These are phyloP conservation scores for Parazoanthus swiftii DNA, from an alignment of 92 coral and sea anemone species.

Conservation along the genomic window DNA sequence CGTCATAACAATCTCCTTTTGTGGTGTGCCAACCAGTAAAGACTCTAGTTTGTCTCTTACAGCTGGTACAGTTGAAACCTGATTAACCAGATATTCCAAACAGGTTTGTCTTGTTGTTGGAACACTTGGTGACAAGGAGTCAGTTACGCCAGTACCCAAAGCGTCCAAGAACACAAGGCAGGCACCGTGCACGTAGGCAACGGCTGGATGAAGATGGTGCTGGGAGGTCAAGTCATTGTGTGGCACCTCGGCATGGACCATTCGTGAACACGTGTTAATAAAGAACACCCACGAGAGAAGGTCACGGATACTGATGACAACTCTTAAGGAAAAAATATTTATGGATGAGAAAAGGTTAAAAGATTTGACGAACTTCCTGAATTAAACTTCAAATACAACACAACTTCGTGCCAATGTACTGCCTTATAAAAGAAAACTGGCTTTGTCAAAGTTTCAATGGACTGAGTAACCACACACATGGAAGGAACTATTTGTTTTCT, in stretches of 20 bases:
- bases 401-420: neutral
- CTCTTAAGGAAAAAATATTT: slow-evolving; percentile 35
- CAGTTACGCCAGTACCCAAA: slow-evolving; percentile 75
- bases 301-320: slow-evolving; percentile 84
- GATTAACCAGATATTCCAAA: slow-evolving; percentile 63
- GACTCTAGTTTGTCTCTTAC: neutral
- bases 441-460: neutral
- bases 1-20: slow-evolving; percentile 26
- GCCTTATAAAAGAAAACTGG: neutral
- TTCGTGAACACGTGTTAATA: slow-evolving; percentile 78
- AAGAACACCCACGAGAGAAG: slow-evolving; percentile 91
- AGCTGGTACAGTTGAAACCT: slow-evolving; percentile 45
- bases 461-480: neutral
- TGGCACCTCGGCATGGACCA: neutral
- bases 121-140: slow-evolving; percentile 46
- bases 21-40: slow-evolving; percentile 13
- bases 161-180: slow-evolving; percentile 95
- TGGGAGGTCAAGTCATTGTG: neutral
- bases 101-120: slow-evolving; percentile 69
- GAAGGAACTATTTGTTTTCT: no score
- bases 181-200: slow-evolving; percentile 92
- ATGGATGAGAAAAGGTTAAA: neutral
- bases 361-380: neutral
- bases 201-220: slow-evolving; percentile 59
- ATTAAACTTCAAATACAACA: neutral